Base-by-base conservation (phyloP, 2,888 invertebrate genomes). In the Microctonus aethiopoides region DNA sequence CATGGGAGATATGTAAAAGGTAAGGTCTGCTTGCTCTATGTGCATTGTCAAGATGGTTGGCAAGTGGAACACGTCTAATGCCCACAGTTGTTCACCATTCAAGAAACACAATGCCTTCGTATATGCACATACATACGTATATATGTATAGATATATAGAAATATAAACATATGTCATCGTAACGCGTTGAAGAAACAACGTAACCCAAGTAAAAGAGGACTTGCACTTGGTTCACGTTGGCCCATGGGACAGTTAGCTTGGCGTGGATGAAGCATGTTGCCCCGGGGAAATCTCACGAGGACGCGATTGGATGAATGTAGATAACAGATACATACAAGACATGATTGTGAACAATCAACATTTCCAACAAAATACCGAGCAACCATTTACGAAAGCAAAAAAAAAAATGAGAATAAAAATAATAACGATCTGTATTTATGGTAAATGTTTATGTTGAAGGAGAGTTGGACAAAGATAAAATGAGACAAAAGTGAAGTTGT, bases 251-350 rank as follows among this genome's bases (percentile, higher is more conserved):
- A 79, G 80, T 80, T 80, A 77, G 75, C 77, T 73, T 68, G 71
- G 76, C 72, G 70, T 69, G 77, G 78, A 82, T 84, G 84, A 85
- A 76, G 74, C 80, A 85, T 81, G 78, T 75, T 76, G 77, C 86
- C 77, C 83, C 46, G 71, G 86, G 85, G 86, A 86, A 86, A 86
- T 86, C 84, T 85, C 82, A 83, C 78, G 78, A 74, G 74, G 75
- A 72, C 77, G 72, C 67, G 76, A 79, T 75, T 74, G 71, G 76
- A 75, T 75, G 72, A 74, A 72, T 63, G 67, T 63, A 57, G 69
- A 60, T 60, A 60, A 41, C 67, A 59, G 61, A 56, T 24, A 56
- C 39, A 51, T 26, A 54, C 39, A 39, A 24, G 66, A 60, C 41
- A 66, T 46, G 46, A 46, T 66, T 24, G 56, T 51, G 52, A 70